Conservation (phyloP, 2,113 vertebrate genomes). For the Leptosomus discolor region DNA sequence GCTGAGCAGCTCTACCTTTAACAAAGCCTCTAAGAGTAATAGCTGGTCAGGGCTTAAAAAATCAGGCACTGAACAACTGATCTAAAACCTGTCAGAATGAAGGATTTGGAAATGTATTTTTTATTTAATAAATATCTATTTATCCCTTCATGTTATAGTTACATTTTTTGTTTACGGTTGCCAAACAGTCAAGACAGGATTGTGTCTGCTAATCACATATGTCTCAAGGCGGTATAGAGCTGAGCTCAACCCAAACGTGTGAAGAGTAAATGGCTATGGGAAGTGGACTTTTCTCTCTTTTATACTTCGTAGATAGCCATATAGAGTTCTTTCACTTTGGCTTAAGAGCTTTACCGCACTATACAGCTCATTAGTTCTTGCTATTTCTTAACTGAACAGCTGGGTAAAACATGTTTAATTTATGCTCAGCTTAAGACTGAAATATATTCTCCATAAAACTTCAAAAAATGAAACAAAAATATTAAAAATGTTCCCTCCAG, state of each 20-base stretch:
- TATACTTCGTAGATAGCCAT: slow-evolving; percentile 1
- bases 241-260: neutral
- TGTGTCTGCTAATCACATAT: neutral
- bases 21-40: neutral
- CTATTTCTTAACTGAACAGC: slow-evolving; percentile 39
- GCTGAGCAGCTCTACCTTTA: neutral
- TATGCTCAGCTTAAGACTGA: slow-evolving; percentile 32
- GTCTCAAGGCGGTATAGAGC: neutral
- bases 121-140: neutral
- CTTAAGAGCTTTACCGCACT: slow-evolving; percentile 40
- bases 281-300: neutral
- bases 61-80: neutral
- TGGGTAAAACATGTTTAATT: slow-evolving; percentile 37
- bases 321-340: slow-evolving; percentile 2
- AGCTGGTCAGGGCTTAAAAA: neutral
- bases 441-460: slow-evolving; percentile 35
- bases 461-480: slow-evolving; percentile 33
- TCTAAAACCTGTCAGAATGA: neutral
- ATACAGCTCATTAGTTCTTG: slow-evolving; percentile 49
- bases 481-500: slow-evolving; percentile 21
- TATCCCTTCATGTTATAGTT: neutral
- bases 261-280: neutral
- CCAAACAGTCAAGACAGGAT: neutral
- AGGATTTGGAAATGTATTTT: neutral
- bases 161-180: neutral